These are phyloP conservation scores for Pseudococcus viburni DNA, from an alignment of 2,888 invertebrate genomes.

Conservation along the genomic window DNA sequence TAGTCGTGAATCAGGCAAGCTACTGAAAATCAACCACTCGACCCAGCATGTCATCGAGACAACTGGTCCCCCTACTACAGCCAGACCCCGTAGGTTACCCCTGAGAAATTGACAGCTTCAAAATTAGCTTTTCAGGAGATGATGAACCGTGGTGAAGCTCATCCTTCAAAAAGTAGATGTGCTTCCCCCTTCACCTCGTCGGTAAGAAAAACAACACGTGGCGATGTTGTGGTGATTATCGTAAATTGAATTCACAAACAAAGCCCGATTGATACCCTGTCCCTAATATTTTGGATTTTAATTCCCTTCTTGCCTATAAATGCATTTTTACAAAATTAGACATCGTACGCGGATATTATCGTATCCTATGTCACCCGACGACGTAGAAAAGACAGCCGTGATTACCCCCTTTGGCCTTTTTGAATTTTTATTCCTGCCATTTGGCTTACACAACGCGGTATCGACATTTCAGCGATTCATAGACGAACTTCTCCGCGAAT, in stretches of 20 bases:
- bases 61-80: too few relatives aligned
- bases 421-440: background rate
- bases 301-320: too few relatives aligned
- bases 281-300: too few relatives aligned
- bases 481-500: background rate
- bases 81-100: too few relatives aligned
- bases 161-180: background rate
- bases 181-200: constrained; percentile 70
- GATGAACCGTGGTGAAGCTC: background rate
- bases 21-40: too few relatives aligned
- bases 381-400: background rate
- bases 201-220: constrained; percentile 51
- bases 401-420: background rate
- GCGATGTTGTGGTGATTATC: background rate
- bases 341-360: too few relatives aligned
- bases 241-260: background rate
- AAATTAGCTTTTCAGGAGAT: too few relatives aligned
- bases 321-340: too few relatives aligned
- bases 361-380: too few relatives aligned
- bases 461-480: background rate
- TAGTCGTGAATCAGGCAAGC: too few relatives aligned
- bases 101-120: too few relatives aligned
- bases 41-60: too few relatives aligned
- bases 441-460: background rate
- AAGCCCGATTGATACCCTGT: background rate